These are phyloP conservation scores for Cryptoblepharus egeriae DNA, from an alignment of 2,797 vertebrate genomes.

Conservation along the genomic window DNA sequence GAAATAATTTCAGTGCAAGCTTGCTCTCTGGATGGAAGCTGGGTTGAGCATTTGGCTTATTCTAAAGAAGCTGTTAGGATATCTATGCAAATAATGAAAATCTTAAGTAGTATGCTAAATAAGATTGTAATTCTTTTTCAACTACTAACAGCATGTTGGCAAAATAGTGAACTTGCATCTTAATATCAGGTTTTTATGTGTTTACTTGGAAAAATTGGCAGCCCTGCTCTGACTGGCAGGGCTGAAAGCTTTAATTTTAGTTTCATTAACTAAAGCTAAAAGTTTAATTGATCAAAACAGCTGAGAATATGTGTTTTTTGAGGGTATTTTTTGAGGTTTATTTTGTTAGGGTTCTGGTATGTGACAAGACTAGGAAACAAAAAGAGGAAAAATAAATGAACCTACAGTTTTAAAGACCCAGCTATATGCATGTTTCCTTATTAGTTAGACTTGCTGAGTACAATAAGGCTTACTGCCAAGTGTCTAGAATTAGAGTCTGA, in stretches of 20 bases:
- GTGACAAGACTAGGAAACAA: background rate
- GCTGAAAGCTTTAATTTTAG: background rate
- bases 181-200: background rate
- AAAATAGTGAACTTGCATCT: no score
- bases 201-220: background rate
- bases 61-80: background rate
- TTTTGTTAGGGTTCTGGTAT: background rate
- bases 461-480: background rate
- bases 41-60: background rate
- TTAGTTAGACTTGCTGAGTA: background rate
- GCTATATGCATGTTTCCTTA: background rate
- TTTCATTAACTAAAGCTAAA: background rate
- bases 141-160: background rate
- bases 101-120: background rate
- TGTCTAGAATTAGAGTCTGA: background rate
- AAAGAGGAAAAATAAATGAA: background rate
- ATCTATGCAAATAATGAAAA: background rate
- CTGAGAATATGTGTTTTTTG: background rate
- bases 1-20: background rate
- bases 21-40: background rate
- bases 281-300: background rate
- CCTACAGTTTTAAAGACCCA: background rate
- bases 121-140: background rate
- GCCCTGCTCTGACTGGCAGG: background rate
- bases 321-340: no score